Conservation (phyloP, 2,888 invertebrate species). For the Choristoneura rosaceana region DNA sequence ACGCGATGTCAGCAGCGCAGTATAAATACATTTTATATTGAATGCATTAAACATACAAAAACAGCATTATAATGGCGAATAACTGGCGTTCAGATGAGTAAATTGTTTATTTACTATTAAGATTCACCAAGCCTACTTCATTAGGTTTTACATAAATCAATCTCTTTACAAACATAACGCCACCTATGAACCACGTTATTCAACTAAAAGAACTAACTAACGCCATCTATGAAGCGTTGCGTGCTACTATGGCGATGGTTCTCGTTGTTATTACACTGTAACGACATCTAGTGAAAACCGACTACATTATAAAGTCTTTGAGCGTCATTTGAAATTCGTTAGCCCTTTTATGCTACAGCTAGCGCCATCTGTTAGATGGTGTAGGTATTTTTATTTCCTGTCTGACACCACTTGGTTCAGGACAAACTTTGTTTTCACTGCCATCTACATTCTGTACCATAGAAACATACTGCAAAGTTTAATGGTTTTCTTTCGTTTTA, state of each 20-base stretch:
- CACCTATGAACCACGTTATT: neutral
- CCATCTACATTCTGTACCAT: no score
- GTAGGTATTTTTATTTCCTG: neutral
- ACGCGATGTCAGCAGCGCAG: neutral
- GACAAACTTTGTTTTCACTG: no score
- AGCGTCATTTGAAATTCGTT: neutral
- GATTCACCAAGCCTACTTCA: neutral
- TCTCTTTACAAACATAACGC: neutral
- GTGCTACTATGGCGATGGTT: neutral
- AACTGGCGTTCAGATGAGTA: neutral
- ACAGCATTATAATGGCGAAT: neutral
- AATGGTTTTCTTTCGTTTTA: no score
- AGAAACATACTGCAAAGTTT: neutral
- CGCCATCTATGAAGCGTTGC: neutral
- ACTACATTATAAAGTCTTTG: neutral
- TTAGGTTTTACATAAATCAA: neutral
- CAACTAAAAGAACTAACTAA: neutral
- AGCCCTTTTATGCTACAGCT: neutral
- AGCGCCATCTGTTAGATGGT: conserved; percentile 10
- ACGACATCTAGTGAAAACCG: conserved; percentile 2
- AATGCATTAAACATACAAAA: neutral
- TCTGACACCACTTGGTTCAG: neutral
- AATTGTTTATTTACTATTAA: neutral
- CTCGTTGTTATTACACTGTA: neutral
- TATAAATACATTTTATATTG: neutral